A percentile compares a stretch with the other conserved stretches of the same genome.
Evolutionary conservation across 92 coral and sea anemone species (phyloP).

Genomic region (Isaurus tuberculatus): DNA sequence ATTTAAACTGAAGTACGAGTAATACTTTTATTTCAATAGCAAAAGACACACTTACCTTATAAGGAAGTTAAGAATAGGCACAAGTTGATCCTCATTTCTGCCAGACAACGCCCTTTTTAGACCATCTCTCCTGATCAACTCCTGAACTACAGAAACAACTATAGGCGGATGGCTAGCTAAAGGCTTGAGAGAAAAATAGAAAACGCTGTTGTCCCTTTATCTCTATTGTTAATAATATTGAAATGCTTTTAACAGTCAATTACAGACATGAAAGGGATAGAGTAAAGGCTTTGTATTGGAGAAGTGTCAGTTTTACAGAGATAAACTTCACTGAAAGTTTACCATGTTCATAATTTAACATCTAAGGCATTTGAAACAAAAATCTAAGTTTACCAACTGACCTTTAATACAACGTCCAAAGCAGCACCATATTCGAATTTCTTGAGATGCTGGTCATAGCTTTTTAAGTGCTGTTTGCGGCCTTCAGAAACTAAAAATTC

Average conservation of each 20-base stretch:
- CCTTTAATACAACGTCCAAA: slow-evolving; percentile 85
- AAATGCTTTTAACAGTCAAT: too few species aligned
- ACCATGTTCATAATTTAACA: too few species aligned
- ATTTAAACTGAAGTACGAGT: too few species aligned
- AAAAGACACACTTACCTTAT: slow-evolving; percentile 88
- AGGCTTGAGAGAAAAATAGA: slow-evolving; percentile 58
- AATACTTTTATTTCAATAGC: too few species aligned
- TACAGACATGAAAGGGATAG: too few species aligned
- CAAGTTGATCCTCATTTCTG: slow-evolving; percentile 87
- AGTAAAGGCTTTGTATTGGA: too few species aligned
- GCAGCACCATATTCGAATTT: slow-evolving; percentile 89
- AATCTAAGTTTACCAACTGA: too few species aligned
- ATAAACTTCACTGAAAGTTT: too few species aligned
- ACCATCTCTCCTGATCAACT: slow-evolving; percentile 87
- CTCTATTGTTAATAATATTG: too few species aligned
- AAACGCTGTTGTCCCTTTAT: too few species aligned
- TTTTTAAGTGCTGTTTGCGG: slow-evolving; percentile 60
- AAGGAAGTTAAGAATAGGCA: slow-evolving; percentile 86
- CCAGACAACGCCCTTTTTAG: slow-evolving; percentile 92
- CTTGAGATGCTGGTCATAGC: slow-evolving; percentile 77
- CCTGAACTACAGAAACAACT: slow-evolving; percentile 73
- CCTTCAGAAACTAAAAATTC: slow-evolving; percentile 75
- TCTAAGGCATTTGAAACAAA: too few species aligned
- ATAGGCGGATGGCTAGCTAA: slow-evolving; percentile 66
- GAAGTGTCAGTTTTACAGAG: too few species aligned